Percentiles rank a stretch among this genome's conserved stretches.
phyloP scores from a whole-genome alignment of 53 echinoderm and acorn worm species.

The Mesocentrotus franciscanus region DNA sequence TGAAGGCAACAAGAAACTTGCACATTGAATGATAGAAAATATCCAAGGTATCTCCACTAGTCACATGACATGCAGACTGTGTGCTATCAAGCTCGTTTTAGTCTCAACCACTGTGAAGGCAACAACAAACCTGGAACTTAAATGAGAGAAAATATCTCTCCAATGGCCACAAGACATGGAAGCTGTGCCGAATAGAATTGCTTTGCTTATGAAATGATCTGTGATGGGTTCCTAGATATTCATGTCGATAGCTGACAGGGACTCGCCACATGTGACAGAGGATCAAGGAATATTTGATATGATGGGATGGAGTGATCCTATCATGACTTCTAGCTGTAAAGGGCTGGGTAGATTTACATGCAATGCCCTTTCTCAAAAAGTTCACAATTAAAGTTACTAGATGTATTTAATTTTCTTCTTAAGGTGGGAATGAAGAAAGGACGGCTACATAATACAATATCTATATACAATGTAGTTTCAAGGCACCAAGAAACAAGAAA shows the following conservation, averaged over 20 bases:
- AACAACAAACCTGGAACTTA: neutral
- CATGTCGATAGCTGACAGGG: conserved; percentile 15
- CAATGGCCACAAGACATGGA: neutral
- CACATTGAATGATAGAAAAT: neutral
- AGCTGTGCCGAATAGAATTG: neutral
- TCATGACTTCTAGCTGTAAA: neutral
- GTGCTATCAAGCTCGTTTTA: neutral
- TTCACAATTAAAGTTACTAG: neutral
- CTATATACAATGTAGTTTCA: neutral
- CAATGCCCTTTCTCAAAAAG: neutral
- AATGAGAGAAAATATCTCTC: neutral
- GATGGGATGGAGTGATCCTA: neutral
- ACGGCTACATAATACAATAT: too few relatives aligned
- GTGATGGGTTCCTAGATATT: conserved; percentile 20
- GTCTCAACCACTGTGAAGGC: too few relatives aligned
- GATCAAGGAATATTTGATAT: conserved; percentile 11
- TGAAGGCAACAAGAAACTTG: neutral
- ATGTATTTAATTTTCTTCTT: neutral
- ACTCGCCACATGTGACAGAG: conserved; percentile 21
- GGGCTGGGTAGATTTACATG: neutral
- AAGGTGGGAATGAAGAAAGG: too few relatives aligned
- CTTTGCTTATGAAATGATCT: neutral
- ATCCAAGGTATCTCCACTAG: neutral
- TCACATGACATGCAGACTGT: neutral
- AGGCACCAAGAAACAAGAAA: neutral